Evolutionary conservation across 2,797 vertebrate genomes (phyloP).

Genomic region (Coregonus ussuriensis): DNA sequence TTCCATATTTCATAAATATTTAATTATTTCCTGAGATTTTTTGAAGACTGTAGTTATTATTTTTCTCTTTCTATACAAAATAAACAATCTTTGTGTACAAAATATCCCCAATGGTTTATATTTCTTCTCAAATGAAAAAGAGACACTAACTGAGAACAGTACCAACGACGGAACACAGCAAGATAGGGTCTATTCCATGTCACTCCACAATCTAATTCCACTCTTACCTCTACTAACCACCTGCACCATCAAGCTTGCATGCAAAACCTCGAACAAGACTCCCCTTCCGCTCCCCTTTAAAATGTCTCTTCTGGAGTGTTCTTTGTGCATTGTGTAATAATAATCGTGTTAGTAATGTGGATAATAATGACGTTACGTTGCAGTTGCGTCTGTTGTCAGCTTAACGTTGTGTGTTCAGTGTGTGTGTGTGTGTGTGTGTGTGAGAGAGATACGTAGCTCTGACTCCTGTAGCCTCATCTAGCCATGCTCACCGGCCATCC

Average conservation of each 20-base stretch:
- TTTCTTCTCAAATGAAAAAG: slow-evolving; percentile 47
- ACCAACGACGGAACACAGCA: no score
- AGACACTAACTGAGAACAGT: background rate
- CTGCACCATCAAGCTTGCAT: slow-evolving; percentile 41
- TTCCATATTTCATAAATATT: slow-evolving; percentile 81
- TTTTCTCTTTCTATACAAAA: slow-evolving; percentile 76
- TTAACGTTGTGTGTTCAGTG: slow-evolving; percentile 33
- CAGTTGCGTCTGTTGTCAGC: slow-evolving; percentile 41
- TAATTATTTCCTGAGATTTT: slow-evolving; percentile 76
- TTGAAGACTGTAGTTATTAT: slow-evolving; percentile 78
- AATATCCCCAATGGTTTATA: slow-evolving; percentile 61
- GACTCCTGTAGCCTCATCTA: slow-evolving; percentile 87
- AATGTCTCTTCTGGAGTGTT: slow-evolving; percentile 41
- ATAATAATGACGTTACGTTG: slow-evolving; percentile 24
- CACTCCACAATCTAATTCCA: slow-evolving; percentile 5
- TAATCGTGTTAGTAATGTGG: slow-evolving; percentile 35
- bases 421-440: no score
- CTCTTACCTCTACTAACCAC: slow-evolving; percentile 36
- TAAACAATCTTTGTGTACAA: slow-evolving; percentile 84
- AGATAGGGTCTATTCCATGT: slow-evolving; percentile 30
- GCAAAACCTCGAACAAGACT: slow-evolving; percentile 26
- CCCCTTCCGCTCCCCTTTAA: slow-evolving; percentile 25
- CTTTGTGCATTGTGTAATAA: slow-evolving; percentile 1
- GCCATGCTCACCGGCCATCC: slow-evolving; percentile 79
- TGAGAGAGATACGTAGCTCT: slow-evolving; percentile 72